A percentile compares a stretch with the other conserved stretches of the same genome.
phyloP scores from a whole-genome alignment of 2,113 vertebrate species.

The Marcusenius ussheri region DNA sequence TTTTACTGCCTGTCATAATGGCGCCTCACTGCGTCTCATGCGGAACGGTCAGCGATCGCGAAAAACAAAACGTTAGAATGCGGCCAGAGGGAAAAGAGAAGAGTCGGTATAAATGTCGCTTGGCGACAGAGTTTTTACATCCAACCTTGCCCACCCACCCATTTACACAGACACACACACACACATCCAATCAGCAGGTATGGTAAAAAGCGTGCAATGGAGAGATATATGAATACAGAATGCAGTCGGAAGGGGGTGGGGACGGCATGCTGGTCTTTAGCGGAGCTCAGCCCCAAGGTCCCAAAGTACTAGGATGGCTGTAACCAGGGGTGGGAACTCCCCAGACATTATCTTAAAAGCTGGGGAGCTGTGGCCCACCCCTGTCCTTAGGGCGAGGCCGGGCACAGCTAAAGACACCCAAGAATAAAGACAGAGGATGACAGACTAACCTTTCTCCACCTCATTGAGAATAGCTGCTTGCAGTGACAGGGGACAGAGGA shows the following conservation, averaged over 20 bases:
- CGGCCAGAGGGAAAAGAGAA: background rate
- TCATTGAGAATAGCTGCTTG: conserved; percentile 99
- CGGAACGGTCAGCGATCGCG: background rate
- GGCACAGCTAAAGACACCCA: conserved; percentile 11
- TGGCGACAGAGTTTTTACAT: background rate
- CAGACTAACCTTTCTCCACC: conserved; percentile 99
- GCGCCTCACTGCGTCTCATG: background rate
- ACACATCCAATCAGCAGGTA: background rate
- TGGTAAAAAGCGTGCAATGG: background rate
- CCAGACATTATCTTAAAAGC: background rate
- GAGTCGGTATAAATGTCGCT: background rate
- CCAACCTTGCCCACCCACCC: background rate
- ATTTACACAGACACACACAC: background rate
- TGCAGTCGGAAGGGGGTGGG: background rate
- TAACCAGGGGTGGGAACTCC: background rate
- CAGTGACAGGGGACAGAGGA: conserved; percentile 77
- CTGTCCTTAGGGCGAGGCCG: background rate
- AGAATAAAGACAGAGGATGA: conserved; percentile 29
- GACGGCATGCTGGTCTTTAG: conserved; percentile 7
- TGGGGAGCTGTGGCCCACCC: background rate
- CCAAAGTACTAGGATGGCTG: background rate
- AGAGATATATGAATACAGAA: background rate
- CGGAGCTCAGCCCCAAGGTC: background rate
- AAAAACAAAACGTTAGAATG: background rate
- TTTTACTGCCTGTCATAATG: background rate